Percentiles rank a stretch among this genome's conserved stretches.
These are phyloP conservation scores for Sinohyriopsis cumingii DNA, from an alignment of 2,888 invertebrate genomes.

Conservation along the genomic window DNA sequence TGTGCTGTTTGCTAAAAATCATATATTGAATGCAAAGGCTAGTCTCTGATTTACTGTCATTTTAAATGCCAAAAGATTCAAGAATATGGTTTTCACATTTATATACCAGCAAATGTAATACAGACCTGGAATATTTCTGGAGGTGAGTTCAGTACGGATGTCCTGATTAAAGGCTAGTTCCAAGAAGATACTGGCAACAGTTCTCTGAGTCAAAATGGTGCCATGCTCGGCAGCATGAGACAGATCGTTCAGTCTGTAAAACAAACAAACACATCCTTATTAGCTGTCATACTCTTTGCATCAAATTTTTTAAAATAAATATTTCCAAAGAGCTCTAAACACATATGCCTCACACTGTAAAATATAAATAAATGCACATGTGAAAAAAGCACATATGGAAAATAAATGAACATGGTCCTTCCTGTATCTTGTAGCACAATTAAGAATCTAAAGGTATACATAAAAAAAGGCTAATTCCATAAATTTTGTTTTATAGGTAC, in stretches of 20 bases:
- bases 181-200: conserved; percentile 64
- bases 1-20: too few relatives aligned
- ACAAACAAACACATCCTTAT: neutral
- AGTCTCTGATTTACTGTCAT: too few relatives aligned
- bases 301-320: neutral
- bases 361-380: neutral
- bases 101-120: neutral
- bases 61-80: too few relatives aligned
- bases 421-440: too few relatives aligned
- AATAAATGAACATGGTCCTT: neutral
- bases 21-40: too few relatives aligned
- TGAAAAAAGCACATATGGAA: conserved; percentile 2
- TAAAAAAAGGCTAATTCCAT: too few relatives aligned
- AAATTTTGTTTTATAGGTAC: too few relatives aligned
- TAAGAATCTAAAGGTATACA: too few relatives aligned
- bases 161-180: conserved; percentile 64
- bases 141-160: conserved; percentile 58
- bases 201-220: conserved; percentile 56
- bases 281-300: neutral
- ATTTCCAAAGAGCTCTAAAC: neutral
- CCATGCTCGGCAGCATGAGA: conserved; percentile 59
- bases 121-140: conserved; percentile 62
- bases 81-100: too few relatives aligned
- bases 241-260: conserved; percentile 59
- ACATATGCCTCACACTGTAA: conserved; percentile 5